Conservation (phyloP, 2,113 vertebrate genomes). For the Larimichthys polyactis region DNA sequence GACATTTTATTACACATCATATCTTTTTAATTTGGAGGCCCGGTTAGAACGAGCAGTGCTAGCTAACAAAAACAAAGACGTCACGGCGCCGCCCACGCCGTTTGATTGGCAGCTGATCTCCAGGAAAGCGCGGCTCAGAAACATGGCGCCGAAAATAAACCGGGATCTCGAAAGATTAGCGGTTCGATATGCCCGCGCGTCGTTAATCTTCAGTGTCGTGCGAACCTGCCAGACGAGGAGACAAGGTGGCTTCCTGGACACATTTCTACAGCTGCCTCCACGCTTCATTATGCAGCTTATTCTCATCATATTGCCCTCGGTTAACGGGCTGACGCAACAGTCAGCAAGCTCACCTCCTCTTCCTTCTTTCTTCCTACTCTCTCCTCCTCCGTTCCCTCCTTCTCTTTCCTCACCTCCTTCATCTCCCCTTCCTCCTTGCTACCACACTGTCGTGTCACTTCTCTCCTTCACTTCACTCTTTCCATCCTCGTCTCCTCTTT, state of each 20-base stretch:
- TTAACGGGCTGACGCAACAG: constrained; percentile 76
- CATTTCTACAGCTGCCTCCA: constrained; percentile 66
- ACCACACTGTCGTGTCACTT: neutral
- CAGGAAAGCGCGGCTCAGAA: neutral
- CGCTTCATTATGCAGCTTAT: constrained; percentile 72
- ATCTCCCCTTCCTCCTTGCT: neutral
- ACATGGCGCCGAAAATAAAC: constrained; percentile 44
- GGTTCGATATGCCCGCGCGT: constrained; percentile 30
- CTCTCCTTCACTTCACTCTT: neutral
- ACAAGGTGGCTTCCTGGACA: constrained; percentile 67
- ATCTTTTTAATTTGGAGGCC: neutral
- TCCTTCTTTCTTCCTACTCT: constrained; percentile 39
- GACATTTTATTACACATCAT: too few species aligned
- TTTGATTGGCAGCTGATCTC: constrained; percentile 22
- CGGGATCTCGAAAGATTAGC: constrained; percentile 42
- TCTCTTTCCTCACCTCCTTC: neutral
- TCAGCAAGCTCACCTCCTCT: constrained; percentile 62
- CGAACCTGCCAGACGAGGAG: constrained; percentile 61
- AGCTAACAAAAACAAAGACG: neutral
- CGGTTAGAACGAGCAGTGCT: neutral
- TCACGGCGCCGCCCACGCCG: constrained; percentile 15
- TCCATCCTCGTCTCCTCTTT: neutral
- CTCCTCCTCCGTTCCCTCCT: constrained; percentile 15
- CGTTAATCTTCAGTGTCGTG: constrained; percentile 27
- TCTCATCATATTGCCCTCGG: constrained; percentile 71